phyloP scores from a whole-genome alignment of 2,113 vertebrate genomes.

The Datnioides undecimradiatus region DNA sequence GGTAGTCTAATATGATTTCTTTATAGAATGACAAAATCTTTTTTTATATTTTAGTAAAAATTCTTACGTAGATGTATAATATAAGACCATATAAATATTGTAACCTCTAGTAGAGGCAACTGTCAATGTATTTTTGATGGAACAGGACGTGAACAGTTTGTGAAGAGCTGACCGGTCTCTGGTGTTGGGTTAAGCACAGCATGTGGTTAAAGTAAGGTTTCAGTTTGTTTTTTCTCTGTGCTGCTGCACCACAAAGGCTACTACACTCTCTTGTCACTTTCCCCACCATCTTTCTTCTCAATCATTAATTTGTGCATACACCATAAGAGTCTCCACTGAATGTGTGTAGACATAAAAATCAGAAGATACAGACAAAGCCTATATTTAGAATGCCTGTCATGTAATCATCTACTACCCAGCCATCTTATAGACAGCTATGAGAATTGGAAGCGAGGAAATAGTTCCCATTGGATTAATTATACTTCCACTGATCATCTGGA shows the following conservation, averaged over 20 bases:
- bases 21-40: too few relatives aligned
- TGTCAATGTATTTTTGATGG: too few relatives aligned
- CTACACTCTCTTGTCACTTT: not conserved
- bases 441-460: slow-evolving; percentile 44
- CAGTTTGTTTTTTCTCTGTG: not conserved
- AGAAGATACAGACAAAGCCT: slow-evolving; percentile 31
- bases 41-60: too few relatives aligned
- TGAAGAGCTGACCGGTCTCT: not conserved
- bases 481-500: slow-evolving; percentile 64
- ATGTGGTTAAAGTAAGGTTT: slow-evolving; percentile 10
- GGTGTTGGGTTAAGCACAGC: not conserved
- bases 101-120: too few relatives aligned
- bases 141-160: too few relatives aligned
- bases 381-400: slow-evolving; percentile 65
- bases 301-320: slow-evolving; percentile 3
- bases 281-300: not conserved
- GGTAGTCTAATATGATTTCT: too few relatives aligned
- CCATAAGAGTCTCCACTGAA: slow-evolving; percentile 13
- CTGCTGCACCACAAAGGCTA: not conserved
- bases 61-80: too few relatives aligned
- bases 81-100: too few relatives aligned
- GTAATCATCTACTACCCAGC: slow-evolving; percentile 38
- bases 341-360: slow-evolving; percentile 31
- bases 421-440: slow-evolving; percentile 68
- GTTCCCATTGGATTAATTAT: slow-evolving; percentile 73